phyloP scores from a whole-genome alignment of 2,888 invertebrate genomes.

The Lepidochrysops patricia region DNA sequence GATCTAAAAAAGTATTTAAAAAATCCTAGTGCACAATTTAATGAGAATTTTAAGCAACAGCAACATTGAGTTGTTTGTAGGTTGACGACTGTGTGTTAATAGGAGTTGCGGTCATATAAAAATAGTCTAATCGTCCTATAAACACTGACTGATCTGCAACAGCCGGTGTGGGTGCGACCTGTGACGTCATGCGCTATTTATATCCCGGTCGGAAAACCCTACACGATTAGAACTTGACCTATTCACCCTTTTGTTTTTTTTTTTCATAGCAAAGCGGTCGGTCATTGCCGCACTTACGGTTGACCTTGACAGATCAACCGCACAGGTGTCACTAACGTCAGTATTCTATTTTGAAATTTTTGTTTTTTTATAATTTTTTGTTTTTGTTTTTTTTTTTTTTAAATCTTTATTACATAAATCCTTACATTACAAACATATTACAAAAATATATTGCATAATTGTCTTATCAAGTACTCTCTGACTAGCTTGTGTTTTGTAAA shows the following conservation, averaged over 20 bases:
- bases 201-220: constrained; percentile 51
- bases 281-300: constrained; percentile 58
- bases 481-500: constrained; percentile 42
- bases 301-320: constrained; percentile 42
- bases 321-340: constrained; percentile 28
- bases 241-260: constrained; percentile 38
- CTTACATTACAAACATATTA: constrained; percentile 69
- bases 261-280: constrained; percentile 48
- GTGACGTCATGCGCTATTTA: constrained; percentile 52
- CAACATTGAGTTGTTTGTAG: neutral
- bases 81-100: constrained; percentile 19
- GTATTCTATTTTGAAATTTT: constrained; percentile 25
- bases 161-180: constrained; percentile 51
- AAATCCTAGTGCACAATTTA: no score
- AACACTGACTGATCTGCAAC: constrained; percentile 50
- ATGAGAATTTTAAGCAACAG: no score
- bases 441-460: constrained; percentile 67
- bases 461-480: constrained; percentile 46
- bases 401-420: constrained; percentile 73
- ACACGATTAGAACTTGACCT: constrained; percentile 59
- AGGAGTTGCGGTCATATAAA: constrained; percentile 28
- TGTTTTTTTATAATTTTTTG: constrained; percentile 34
- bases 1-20: no score
- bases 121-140: constrained; percentile 50
- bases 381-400: constrained; percentile 43